Base-by-base conservation (phyloP, 2,113 vertebrate genomes). In the Nanorana parkeri region DNA sequence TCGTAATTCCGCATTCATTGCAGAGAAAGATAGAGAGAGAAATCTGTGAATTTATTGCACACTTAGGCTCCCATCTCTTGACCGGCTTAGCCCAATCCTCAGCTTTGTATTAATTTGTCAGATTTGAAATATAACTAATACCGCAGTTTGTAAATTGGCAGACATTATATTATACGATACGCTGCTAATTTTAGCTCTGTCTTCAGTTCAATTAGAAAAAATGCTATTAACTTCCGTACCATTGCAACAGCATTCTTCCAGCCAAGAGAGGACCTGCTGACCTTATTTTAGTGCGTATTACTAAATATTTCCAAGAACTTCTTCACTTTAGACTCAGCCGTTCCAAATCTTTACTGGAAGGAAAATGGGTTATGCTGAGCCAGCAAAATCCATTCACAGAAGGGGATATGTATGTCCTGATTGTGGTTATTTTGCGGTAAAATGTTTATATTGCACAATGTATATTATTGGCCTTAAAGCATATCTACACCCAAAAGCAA, bases 231-330 rank as follows among this genome's bases (percentile, higher is more conserved):
- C 36, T 65, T 51, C 20, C 36, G 47, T 16, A 2, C n/a, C 74
- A 52, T 20, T 23, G 17, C 64, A 47, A 64, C n/a, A 24, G 74
- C 17, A 24, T 52, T 19, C 36, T 66, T 19, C 23, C 5, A 32
- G 71, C 19, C 17, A 17, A 55, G 51, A 13, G n/a, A 74, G 17
- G 16, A 55, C 19, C 71, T 16, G 7, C 3, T 72, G 78, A 80
- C 58, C 56, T 52, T 20, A 17, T 63, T 72, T 80, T n/a, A 61
- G n/a, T 79, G 19, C 51, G 5, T 71, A 16, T 80, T 80, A 60
- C 78, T 61, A 64, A 80, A 72, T 28, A 61, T 72, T 80, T 80
- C 23, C 56, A 60, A 63, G 24, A 58, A 60, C 28, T 36, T 72
- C 23, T 19, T 19, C 26, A 41, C 17, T 28, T 52, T 0, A 68